Conservation (phyloP, 2,888 invertebrate species). For the Achlya flavicornis region DNA sequence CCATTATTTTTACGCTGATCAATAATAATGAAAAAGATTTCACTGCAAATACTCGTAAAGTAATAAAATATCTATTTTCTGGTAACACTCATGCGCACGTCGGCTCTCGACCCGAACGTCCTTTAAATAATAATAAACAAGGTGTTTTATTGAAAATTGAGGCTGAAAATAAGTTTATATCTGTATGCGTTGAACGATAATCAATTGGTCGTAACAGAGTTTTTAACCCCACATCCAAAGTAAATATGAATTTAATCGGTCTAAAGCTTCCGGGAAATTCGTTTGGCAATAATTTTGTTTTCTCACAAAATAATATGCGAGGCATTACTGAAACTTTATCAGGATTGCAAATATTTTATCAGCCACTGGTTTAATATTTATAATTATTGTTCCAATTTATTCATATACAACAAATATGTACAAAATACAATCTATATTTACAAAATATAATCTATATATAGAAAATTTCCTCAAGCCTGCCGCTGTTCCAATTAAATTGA, state of each 20-base stretch:
- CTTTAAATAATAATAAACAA: conserved; percentile 41
- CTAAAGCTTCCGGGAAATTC: not conserved
- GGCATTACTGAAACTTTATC: not conserved
- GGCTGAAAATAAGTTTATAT: conserved; percentile 47
- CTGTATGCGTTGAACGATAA: conserved; percentile 16
- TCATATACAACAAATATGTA: no score
- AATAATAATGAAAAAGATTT: conserved; percentile 1
- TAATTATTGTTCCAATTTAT: no score
- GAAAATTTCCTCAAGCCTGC: no score
- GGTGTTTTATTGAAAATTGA: conserved; percentile 32
- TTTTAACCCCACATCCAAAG: not conserved
- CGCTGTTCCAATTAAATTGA: no score
- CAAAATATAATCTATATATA: no score
- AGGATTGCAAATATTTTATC: not conserved
- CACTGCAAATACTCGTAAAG: not conserved
- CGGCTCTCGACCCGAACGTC: conserved; percentile 42
- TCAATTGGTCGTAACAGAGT: not conserved
- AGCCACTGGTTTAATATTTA: not conserved
- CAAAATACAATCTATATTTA: no score
- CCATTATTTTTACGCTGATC: not conserved
- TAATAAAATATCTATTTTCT: conserved; percentile 9
- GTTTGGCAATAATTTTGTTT: not conserved
- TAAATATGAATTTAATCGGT: not conserved
- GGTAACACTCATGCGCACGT: not conserved
- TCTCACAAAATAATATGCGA: not conserved